Conservation (phyloP, 2,113 vertebrate genomes). For the Elachura formosa region DNA sequence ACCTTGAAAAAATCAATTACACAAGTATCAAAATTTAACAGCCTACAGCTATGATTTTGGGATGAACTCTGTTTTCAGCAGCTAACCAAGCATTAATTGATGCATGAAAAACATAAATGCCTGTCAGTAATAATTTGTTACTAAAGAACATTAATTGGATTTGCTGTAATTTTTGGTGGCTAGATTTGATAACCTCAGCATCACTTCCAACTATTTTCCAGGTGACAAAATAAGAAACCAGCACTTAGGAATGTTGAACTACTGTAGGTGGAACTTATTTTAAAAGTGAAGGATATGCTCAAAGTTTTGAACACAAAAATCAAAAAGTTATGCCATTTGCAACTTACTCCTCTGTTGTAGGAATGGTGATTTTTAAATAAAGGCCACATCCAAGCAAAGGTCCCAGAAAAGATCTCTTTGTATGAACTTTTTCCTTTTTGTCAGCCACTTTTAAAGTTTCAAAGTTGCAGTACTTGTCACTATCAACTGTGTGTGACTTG, state of each 20-base stretch:
- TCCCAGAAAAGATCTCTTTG: background rate
- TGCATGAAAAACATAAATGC: slow-evolving; percentile 48
- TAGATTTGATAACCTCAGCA: slow-evolving; percentile 38
- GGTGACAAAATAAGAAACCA: slow-evolving; percentile 6
- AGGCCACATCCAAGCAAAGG: background rate
- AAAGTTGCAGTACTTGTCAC: background rate
- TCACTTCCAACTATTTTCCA: slow-evolving; percentile 39
- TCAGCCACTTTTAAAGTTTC: background rate
- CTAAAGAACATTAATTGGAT: slow-evolving; percentile 50
- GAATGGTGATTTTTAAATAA: background rate
- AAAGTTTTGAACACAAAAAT: background rate
- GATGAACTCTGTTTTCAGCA: slow-evolving; percentile 55
- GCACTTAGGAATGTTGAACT: background rate
- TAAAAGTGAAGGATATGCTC: background rate
- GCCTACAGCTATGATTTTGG: slow-evolving; percentile 41
- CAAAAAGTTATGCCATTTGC: background rate
- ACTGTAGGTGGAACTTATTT: background rate
- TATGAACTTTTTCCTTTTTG: background rate
- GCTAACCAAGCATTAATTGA: slow-evolving; percentile 51
- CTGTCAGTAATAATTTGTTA: slow-evolving; percentile 58
- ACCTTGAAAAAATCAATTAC: slow-evolving; percentile 49
- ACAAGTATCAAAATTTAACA: slow-evolving; percentile 46
- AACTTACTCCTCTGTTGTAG: background rate
- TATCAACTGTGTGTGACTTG: background rate
- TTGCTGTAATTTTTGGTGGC: slow-evolving; percentile 46